Evolutionary conservation across 2,113 vertebrate genomes (phyloP).

Genomic region (Apodemus speciosus): DNA sequence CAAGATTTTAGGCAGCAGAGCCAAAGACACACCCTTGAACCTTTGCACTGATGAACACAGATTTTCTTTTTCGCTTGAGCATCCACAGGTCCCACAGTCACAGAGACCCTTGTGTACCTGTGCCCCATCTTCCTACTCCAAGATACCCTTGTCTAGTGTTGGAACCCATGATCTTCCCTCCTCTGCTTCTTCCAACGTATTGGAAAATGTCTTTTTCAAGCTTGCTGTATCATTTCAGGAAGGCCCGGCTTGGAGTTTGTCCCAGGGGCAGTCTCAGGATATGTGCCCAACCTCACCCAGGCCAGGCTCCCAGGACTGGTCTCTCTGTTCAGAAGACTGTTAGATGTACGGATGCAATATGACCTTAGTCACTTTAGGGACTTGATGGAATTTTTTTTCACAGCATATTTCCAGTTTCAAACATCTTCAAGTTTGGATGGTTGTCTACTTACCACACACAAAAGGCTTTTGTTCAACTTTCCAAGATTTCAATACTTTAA

Average conservation of each 20-base stretch:
- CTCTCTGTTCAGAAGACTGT: not conserved
- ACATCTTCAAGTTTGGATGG: not conserved
- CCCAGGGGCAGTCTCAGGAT: not conserved
- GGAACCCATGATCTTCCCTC: not conserved
- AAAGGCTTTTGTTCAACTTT: not conserved
- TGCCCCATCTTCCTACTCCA: too few relatives aligned
- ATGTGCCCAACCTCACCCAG: accelerated
- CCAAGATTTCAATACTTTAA: not conserved
- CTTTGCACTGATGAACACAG: too few relatives aligned
- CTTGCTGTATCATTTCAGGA: not conserved
- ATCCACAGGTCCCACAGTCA: not conserved
- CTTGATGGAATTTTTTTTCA: not conserved
- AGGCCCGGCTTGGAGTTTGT: not conserved
- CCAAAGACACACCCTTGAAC: not conserved
- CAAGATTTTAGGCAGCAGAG: not conserved
- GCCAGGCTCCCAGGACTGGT: not conserved
- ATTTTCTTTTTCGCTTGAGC: not conserved
- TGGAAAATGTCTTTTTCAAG: not conserved
- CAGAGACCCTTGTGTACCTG: not conserved
- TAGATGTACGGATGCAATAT: accelerated
- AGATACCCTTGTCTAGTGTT: not conserved
- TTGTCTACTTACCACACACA: not conserved
- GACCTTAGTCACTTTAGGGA: too few relatives aligned
- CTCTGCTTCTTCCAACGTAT: not conserved
- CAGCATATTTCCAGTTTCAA: not conserved